Conservation (phyloP, 53 echinoderm and acorn worm species). For the Hippasteria phrygiana region DNA sequence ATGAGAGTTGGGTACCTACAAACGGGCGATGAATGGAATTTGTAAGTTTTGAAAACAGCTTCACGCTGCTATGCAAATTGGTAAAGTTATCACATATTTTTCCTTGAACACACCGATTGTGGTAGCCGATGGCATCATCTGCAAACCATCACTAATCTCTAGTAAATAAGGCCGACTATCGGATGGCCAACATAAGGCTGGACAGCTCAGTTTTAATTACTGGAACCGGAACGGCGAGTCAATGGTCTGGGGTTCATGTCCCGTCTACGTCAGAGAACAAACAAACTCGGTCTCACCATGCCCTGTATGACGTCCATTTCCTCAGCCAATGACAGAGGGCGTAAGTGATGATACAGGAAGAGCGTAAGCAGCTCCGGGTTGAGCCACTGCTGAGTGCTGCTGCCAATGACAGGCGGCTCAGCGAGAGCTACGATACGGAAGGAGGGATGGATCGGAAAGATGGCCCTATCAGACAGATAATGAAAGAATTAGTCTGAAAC, state of each 20-base stretch:
- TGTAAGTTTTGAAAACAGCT: not conserved
- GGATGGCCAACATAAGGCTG: no score
- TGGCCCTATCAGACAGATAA: conserved; percentile 57
- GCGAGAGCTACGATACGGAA: conserved; percentile 94
- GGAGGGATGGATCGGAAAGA: conserved; percentile 89
- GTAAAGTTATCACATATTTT: no score
- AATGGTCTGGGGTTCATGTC: no score
- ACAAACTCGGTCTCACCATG: conserved; percentile 71
- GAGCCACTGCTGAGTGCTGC: conserved; percentile 98
- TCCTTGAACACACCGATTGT: no score
- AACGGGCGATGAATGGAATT: not conserved
- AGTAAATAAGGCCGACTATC: no score
- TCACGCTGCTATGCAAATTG: no score
- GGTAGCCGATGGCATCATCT: no score
- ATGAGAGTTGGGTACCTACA: conserved; percentile 81
- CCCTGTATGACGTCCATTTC: conserved; percentile 92
- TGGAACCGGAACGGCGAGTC: no score
- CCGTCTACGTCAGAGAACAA: no score
- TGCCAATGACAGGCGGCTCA: conserved; percentile 93
- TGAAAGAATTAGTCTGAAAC: not conserved
- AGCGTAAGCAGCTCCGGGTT: conserved; percentile 92
- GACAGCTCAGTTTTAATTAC: no score
- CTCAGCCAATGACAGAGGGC: conserved; percentile 87
- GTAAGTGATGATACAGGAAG: conserved; percentile 94
- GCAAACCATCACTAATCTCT: not conserved